phyloP scores from a whole-genome alignment of 2,113 vertebrate genomes.

The Glaucomys volans region DNA sequence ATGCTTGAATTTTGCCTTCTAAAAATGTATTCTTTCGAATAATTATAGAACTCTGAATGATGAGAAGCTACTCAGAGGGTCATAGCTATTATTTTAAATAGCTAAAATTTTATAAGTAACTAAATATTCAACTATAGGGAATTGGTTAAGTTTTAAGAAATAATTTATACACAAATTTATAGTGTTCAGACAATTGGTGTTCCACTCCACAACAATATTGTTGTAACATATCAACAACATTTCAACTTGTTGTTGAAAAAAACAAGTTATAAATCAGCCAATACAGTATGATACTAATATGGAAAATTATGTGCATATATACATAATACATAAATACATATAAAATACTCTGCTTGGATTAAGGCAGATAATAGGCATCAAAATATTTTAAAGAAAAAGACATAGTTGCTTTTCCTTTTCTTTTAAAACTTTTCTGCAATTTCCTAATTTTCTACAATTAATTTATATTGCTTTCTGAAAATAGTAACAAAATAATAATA shows the following conservation, averaged over 20 bases:
- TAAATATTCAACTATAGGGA: not conserved
- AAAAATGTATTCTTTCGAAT: not conserved
- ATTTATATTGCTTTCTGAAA: not conserved
- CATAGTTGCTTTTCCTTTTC: not conserved
- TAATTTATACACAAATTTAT: not conserved
- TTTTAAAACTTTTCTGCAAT: not conserved
- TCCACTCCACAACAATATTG: not conserved
- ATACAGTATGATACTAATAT: not conserved
- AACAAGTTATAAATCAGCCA: not conserved
- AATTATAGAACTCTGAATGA: not conserved
- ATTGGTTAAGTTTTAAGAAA: not conserved
- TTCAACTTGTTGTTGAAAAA: too few species aligned
- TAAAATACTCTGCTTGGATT: not conserved
- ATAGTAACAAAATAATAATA: not conserved
- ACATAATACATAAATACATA: not conserved
- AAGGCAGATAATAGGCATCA: not conserved
- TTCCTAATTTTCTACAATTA: slow-evolving; percentile 19
- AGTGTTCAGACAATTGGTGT: not conserved
- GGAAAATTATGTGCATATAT: not conserved
- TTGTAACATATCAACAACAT: not conserved
- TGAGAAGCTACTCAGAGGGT: not conserved
- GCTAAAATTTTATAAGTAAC: not conserved
- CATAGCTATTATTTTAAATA: not conserved
- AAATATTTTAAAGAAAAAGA: not conserved
- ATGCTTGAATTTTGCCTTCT: not conserved